phyloP scores from a whole-genome alignment of 2,113 vertebrate genomes.

The Lanius ludovicianus region DNA sequence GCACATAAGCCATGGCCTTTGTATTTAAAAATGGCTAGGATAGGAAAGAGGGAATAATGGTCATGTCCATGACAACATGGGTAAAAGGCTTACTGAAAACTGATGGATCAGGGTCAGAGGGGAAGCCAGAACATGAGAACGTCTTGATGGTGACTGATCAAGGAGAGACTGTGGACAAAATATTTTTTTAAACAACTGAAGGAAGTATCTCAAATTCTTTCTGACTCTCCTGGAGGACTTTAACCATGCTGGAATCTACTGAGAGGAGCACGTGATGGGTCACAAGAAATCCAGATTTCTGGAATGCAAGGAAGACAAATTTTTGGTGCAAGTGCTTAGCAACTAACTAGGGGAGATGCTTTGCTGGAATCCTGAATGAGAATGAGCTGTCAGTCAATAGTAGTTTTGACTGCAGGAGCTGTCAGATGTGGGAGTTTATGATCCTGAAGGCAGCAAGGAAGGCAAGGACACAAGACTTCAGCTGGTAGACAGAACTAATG shows the following conservation, averaged over 20 bases:
- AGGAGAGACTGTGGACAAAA: not conserved
- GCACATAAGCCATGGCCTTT: not conserved
- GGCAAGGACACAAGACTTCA: not conserved
- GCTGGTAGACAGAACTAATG: not conserved
- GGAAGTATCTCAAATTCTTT: not conserved
- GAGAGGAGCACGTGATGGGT: not conserved
- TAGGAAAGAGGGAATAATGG: not conserved
- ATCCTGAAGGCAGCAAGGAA: not conserved
- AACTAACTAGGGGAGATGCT: not conserved
- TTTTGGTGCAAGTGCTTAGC: not conserved
- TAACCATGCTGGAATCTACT: not conserved
- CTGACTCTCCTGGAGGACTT: not conserved
- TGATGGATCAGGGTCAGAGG: not conserved
- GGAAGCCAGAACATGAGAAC: not conserved
- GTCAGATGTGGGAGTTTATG: not conserved
- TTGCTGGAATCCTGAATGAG: not conserved
- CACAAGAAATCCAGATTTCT: not conserved
- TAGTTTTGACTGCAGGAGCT: constrained; percentile 19
- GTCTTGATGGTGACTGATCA: not conserved
- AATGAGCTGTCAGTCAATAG: not conserved
- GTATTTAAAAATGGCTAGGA: not conserved
- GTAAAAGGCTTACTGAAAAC: not conserved
- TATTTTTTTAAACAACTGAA: not conserved
- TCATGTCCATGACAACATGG: not conserved
- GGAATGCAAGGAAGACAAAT: not conserved